Conservation (phyloP, 2,797 vertebrate species). For the Meriones psammophilus region DNA sequence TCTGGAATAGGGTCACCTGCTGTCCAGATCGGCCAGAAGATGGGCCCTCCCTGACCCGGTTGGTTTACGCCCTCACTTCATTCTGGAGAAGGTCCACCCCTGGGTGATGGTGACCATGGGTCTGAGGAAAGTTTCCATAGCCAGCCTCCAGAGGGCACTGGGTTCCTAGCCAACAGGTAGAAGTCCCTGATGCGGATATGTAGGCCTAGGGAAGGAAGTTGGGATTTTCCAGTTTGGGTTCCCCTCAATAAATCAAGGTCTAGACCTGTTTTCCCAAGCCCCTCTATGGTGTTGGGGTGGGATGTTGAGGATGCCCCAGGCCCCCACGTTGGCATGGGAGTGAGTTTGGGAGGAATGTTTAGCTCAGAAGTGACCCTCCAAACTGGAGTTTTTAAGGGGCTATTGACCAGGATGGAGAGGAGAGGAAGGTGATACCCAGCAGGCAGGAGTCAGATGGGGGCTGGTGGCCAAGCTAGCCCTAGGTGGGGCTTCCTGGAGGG, state of each 20-base stretch:
- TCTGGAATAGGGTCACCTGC: not conserved
- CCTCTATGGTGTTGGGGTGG: not conserved
- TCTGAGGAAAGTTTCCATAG: not conserved
- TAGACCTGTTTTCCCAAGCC: not conserved
- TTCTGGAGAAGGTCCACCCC: not conserved
- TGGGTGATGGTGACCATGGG: not conserved
- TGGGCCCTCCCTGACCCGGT: not conserved
- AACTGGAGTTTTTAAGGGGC: not conserved
- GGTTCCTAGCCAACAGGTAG: not conserved
- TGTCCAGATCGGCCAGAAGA: not conserved
- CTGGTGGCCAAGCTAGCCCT: not conserved
- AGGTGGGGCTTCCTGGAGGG: not conserved
- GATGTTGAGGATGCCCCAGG: not conserved
- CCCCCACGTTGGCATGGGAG: no score
- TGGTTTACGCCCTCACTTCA: not conserved
- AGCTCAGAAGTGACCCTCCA: not conserved
- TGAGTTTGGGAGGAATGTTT: not conserved
- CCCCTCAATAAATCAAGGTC: not conserved
- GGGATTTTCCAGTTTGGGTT: not conserved
- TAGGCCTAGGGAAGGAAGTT: not conserved
- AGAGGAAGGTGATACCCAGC: not conserved
- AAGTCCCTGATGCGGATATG: not conserved
- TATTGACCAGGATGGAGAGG: not conserved
- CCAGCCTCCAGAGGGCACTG: not conserved
- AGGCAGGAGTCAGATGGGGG: rapidly evolving